phyloP scores from a whole-genome alignment of 2,113 vertebrate genomes.

The Pseudolaguvia tuberculata region DNA sequence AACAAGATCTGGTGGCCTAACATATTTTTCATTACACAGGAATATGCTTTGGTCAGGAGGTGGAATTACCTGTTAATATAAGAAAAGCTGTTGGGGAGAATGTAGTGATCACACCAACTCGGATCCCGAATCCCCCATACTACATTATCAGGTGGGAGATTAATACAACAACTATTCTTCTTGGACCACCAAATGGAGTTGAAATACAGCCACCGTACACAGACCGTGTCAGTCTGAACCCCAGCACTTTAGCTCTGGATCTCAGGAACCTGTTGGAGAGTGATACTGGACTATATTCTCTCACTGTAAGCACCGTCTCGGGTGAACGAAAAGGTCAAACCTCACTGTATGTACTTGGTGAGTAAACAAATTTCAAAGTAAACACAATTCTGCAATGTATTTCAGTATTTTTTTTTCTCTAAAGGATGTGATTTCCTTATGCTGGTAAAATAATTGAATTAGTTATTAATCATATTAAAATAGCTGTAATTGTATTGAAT shows the following conservation, averaged over 20 bases:
- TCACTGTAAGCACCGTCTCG: fast-evolving
- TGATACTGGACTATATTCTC: slow-evolving; percentile 44
- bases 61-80: background rate
- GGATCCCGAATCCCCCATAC: background rate
- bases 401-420: too few species aligned
- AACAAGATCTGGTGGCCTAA: too few species aligned
- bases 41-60: background rate
- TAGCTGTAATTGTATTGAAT: too few species aligned
- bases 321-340: fast-evolving
- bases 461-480: too few species aligned
- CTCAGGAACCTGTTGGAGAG: slow-evolving; percentile 39
- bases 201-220: background rate
- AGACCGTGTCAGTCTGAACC: slow-evolving; percentile 1
- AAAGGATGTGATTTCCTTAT: too few species aligned
- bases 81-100: background rate
- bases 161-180: background rate
- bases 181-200: slow-evolving; percentile 31
- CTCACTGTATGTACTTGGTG: slow-evolving; percentile 13
- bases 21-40: slow-evolving; percentile 10
- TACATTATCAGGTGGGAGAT: fast-evolving
- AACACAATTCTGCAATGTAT: too few species aligned
- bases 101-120: background rate
- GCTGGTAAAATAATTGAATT: too few species aligned
- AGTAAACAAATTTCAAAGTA: too few species aligned
- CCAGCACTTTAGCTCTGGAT: slow-evolving; percentile 48